Base-by-base conservation (phyloP, 37 sponge, comb jelly and placozoan species). In the Bolinopsis microptera region DNA sequence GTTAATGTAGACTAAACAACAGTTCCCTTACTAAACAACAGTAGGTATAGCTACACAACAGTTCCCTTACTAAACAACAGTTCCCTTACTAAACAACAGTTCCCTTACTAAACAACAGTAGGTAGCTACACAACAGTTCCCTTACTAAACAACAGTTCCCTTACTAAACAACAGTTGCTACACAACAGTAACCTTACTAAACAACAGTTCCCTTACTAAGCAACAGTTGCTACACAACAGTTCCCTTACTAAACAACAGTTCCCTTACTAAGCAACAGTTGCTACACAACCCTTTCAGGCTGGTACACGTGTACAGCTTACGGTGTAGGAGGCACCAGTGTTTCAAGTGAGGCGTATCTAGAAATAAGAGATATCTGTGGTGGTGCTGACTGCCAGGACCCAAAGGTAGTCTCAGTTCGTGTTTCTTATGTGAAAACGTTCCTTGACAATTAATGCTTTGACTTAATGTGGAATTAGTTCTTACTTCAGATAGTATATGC, bases 241-340 rank as follows among this genome's bases (percentile, higher is more conserved):
- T 72, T 28, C 26, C 3, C 31, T 8, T 30, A 8, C 5, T n/a
- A 30, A 72, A 72, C 31, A n/a, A 48, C 61, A 48, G 61, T 48
- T 48, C 13, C 9, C 26, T 72, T n/a, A 24, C 2, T 72, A 28
- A 72, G 26, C 75, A 21, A 28, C 31, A 8, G 18, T n/a, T 28
- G 31, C 3, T 28, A 8, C 26, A 72, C 5, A 30, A 72, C 31
- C 18, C 75, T n/a, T n/a, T n/a, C 75, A 72, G 75, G 75, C 26
- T 72, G 75, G 75, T 72, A 72, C 75, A 30, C 75, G 2, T 72
- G 75, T 21, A 72, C 75, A 23, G 75, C 75, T 8, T 72, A 72
- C 18, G 75, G 75, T 24, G 31, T 30, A 8, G 31, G 26, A 23
- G 31, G 31, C 13, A 72, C n/a, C 26, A 72, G 26, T n/a, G 75